Base-by-base conservation (phyloP, 2,888 invertebrate species). In the Celastrina argiolus region DNA sequence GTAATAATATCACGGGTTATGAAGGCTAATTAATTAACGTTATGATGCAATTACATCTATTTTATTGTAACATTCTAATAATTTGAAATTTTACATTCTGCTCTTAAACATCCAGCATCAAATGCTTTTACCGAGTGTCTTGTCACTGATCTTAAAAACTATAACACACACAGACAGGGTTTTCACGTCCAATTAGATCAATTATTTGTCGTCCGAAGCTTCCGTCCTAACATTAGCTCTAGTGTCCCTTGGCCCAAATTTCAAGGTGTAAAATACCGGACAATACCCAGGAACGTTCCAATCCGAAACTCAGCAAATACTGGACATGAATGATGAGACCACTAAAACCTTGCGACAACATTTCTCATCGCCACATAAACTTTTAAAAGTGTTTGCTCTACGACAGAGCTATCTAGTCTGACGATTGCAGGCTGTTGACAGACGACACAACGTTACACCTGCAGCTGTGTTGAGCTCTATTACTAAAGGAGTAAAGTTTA, bases 381-480 rank as follows among this genome's bases (percentile, higher is more conserved):
- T 87, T 80, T 88, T 91, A 89, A 91, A 90, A 91, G 88, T 89
- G 88, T 91, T 91, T 88, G 71, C 86, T 74, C 75, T 72, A 83
- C 82, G 85, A 88, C 88, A 88, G 81, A 80, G 74, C 81, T 82
- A 86, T 86, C 84, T 87, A 84, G 83, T 85, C 83, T 83, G 80
- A 80, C 82, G 78, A 82, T 83, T 79, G 80, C 78, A 75, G 76
- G 74, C 76, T 83, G 81, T 84, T 83, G 82, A 84, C 83, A 80
- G 77, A 79, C 74, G 71, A 70, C 69, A 70, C 73, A 67, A 69
- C 63, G 34, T 66, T 67, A 65, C 45, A 64, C 67, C 58, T 70
- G 67, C 70, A 39, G 26, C 58, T 39, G 22, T 22, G 26, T 64
- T 70, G 73, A 16, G 70, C 70, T 71, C 75, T 77, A 75, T 41